A percentile compares a stretch with the other conserved stretches of the same genome.
Conservation (phyloP, 2,888 invertebrate genomes). For the Nomada ferruginata region DNA sequence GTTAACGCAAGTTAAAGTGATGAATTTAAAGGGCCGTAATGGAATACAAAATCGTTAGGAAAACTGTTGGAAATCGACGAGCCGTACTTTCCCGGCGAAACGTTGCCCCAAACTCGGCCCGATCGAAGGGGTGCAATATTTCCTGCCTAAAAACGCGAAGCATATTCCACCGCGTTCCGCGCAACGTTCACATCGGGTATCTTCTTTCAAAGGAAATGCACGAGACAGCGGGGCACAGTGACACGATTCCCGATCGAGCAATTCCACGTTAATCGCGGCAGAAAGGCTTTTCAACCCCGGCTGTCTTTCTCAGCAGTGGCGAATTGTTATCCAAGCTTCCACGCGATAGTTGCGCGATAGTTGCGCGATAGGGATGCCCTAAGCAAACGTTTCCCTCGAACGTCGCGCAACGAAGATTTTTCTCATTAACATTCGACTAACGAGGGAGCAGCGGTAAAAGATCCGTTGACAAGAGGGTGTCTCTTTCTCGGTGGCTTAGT, state of each 20-base stretch:
- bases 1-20: slow-evolving; percentile 59
- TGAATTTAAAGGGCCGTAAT: slow-evolving; percentile 54
- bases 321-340: neutral
- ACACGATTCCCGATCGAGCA: neutral
- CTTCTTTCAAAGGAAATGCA: neutral
- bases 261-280: neutral
- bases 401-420: slow-evolving; percentile 60
- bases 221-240: neutral
- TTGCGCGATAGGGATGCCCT: neutral
- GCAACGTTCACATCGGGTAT: neutral
- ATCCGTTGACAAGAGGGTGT: slow-evolving; percentile 56
- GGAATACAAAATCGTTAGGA: slow-evolving; percentile 53
- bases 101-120: neutral
- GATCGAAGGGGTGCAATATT: neutral
- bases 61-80: slow-evolving; percentile 25
- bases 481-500: slow-evolving; percentile 23
- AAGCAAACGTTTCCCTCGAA: slow-evolving; percentile 19
- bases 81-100: neutral
- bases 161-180: too few species aligned
- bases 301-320: neutral
- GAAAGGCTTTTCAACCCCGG: slow-evolving; percentile 9
- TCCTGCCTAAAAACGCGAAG: neutral
- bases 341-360: neutral
- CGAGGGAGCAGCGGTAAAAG: slow-evolving; percentile 57
- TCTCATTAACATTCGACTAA: slow-evolving; percentile 69